A percentile compares a stretch with the other conserved stretches of the same genome.
Evolutionary conservation across 2,113 vertebrate species (phyloP).

Genomic region (Myiopsitta monachus): DNA sequence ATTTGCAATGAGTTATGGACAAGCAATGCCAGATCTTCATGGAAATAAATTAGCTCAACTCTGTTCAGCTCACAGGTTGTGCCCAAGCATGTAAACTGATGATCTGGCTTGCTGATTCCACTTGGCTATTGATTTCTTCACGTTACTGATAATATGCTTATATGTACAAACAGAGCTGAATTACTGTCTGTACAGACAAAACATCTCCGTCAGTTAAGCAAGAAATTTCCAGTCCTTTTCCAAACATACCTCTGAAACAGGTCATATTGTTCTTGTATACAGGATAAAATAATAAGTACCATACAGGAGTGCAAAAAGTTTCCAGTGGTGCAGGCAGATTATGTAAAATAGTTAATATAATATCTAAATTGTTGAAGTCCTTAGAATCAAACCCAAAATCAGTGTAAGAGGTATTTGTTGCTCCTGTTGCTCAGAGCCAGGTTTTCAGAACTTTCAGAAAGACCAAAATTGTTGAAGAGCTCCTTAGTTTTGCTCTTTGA

Average conservation of each 20-base stretch:
- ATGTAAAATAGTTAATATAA: not conserved
- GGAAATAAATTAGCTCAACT: not conserved
- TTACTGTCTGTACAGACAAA: not conserved
- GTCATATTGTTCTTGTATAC: not conserved
- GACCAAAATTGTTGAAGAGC: not conserved
- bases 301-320: not conserved
- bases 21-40: not conserved
- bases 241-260: not conserved
- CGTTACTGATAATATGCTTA: rapidly evolving
- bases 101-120: not conserved
- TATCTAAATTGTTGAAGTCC: not conserved
- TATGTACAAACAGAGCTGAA: not conserved
- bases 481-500: not conserved
- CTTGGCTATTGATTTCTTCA: not conserved
- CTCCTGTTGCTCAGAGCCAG: not conserved
- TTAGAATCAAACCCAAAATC: not conserved
- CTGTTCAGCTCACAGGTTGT: not conserved
- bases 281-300: not conserved
- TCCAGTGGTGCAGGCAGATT: not conserved
- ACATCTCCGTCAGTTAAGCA: not conserved
- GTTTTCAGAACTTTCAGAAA: not conserved
- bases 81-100: not conserved
- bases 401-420: not conserved
- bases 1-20: not conserved
- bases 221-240: not conserved